These are phyloP conservation scores for Callyntrura guangdongensis DNA, from an alignment of 2,888 invertebrate species.

Conservation along the genomic window DNA sequence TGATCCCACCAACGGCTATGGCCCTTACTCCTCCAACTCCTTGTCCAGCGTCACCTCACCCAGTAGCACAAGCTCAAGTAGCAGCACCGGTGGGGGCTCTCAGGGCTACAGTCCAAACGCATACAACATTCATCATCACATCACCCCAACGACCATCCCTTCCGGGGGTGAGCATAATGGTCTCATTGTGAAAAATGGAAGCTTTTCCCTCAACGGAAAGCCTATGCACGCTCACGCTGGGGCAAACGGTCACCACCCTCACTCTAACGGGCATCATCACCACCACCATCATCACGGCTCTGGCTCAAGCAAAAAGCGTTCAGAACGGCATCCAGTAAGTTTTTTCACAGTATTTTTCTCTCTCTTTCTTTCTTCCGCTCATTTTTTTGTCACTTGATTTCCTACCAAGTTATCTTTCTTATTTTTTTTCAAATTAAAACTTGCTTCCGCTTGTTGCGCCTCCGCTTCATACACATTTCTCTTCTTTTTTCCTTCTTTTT, in stretches of 20 bases:
- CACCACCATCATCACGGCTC: conserved; percentile 76
- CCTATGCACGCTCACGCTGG: conserved; percentile 75
- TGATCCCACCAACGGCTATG: conserved; percentile 85
- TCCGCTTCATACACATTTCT: conserved; percentile 21
- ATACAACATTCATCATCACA: conserved; percentile 81
- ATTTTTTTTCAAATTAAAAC: conserved; percentile 55
- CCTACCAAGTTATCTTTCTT: conserved; percentile 1
- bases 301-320: conserved; percentile 83
- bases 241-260: conserved; percentile 62
- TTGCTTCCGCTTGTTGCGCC: conserved; percentile 60
- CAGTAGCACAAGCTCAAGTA: conserved; percentile 81
- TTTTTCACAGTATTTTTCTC: conserved; percentile 31
- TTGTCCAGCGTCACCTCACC: conserved; percentile 85
- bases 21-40: conserved; percentile 84
- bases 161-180: conserved; percentile 74
- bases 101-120: conserved; percentile 84
- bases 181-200: conserved; percentile 79
- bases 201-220: conserved; percentile 70
- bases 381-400: conserved; percentile 17
- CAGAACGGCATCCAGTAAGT: conserved; percentile 85
- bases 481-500: conserved; percentile 13
- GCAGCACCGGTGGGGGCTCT: conserved; percentile 77
- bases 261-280: conserved; percentile 66
- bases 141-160: conserved; percentile 83
- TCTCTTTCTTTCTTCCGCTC: conserved; percentile 37